Evolutionary conservation across 2,888 invertebrate species (phyloP), one percentile per base, ranked within the genome.

Genomic region (Thera britannica): DNA sequence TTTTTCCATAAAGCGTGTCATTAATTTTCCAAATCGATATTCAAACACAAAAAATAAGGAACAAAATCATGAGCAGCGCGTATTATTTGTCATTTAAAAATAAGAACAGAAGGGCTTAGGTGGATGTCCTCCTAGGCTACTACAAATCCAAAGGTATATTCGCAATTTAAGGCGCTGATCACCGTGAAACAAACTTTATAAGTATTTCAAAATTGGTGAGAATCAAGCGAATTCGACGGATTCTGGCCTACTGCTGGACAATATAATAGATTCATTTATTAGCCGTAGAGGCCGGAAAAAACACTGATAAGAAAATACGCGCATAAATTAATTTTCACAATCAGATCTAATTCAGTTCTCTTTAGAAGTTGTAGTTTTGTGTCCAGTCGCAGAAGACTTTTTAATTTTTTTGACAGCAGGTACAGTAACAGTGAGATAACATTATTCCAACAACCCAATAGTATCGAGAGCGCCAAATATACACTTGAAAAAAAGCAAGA

Each of bases 401-500:
- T 23, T 1, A 23, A 1, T 23, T 5, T 3, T 38, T 38, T 38
- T 38, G 38, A 9, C 44, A 46, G 44, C 9, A 46, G 9, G 44
- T 46, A 46, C 9, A 46, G 44, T 9, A 46, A 46, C 44, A 46
- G 44, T 46, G 44, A 9, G 44, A 7, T 41, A 7, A 41, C 7
- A 46, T 9, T 44, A 46, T 46, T 9, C 9, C 9, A 46, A 7
- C 8, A 46, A 46, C 38, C 38, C 52, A 8, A n/a, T 38, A 52
- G 34, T 60, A 66, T 11, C 6, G 57, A 38, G 23, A 66, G 58
- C 67, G 65, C 71, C 65, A 68, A 71, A 65, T 70, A 68, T 66
- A 52, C 48, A 68, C 61, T 67, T 71, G 67, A 67, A 51, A 55
- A 55, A 11, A 64, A 60, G 23, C 23, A 41, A 63, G 3, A 12